A percentile compares a stretch with the other conserved stretches of the same genome.
Evolutionary conservation across 2,113 vertebrate species (phyloP).

Genomic region (Herpetotheres cachinnans): DNA sequence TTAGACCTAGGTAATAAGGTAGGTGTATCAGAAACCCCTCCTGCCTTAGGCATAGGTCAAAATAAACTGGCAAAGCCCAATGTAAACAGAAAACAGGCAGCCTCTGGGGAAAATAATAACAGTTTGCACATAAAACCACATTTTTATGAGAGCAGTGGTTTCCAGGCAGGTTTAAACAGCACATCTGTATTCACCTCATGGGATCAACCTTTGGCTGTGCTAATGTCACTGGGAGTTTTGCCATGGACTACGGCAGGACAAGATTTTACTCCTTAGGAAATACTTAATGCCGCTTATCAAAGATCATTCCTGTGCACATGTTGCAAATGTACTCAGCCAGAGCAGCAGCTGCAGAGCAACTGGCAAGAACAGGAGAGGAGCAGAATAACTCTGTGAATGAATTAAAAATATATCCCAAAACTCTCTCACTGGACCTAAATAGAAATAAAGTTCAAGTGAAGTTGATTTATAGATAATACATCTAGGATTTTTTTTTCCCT

Average conservation of each 20-base stretch:
- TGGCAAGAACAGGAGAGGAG: not conserved
- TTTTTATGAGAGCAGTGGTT: not conserved
- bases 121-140: not conserved
- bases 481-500: not conserved
- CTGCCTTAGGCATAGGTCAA: not conserved
- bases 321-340: not conserved
- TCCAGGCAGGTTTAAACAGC: slow-evolving; percentile 4
- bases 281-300: not conserved
- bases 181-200: not conserved
- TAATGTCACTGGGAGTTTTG: not conserved
- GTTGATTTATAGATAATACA: not conserved
- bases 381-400: not conserved
- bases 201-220: not conserved
- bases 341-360: slow-evolving; percentile 30
- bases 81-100: not conserved
- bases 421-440: not conserved
- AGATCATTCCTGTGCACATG: not conserved
- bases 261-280: not conserved
- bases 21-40: not conserved
- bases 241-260: not conserved
- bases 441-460: not conserved
- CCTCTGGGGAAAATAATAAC: not conserved
- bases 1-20: not conserved
- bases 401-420: not conserved
- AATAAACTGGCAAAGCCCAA: not conserved